Evolutionary conservation across 2,113 vertebrate genomes (phyloP), one percentile per base, ranked within the genome.

Genomic region (Phyllopteryx taeniolatus): DNA sequence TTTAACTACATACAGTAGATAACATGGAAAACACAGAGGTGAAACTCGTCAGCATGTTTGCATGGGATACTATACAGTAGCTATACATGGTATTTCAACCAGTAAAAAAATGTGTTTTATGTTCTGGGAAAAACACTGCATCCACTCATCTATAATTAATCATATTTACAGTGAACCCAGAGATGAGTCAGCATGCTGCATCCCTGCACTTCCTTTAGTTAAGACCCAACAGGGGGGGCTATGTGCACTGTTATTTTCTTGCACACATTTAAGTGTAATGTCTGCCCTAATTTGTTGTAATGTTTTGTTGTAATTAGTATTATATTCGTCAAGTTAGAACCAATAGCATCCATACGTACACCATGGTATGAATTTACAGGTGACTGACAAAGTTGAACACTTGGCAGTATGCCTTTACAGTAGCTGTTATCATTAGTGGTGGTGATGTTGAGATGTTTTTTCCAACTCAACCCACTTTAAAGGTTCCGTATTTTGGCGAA

Each of bases 121-220:
- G 62, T 67, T 64, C 70, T 35, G 54, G 65, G 64, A 49, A 78
- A 75, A 53, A 75, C 68, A 46, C 66, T 56, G 63, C 43, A 39
- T 68, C 67, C 69, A 74, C 53, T 85, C 68, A 78, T 86, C 79
- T 75, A 85, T 85, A 78, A 83, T 87, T 85, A 79, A 85, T 83
- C 67, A 73, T 49, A 71, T 73, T 76, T 66, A 76, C 70, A 67
- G 60, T 76, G 71, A 75, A 64, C n/a, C 59, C 49, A 43, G 56
- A 67, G 53, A n/a, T 75, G 79, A 80, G 39, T 78, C 67, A 80
- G 57, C 70, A 74, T 64, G 66, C 43, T 33, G 42, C 56, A 80
- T 59, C 15, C 70, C 10, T 13, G 46, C 64, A 43, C 19, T 31
- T 71, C 51, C 27, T 70, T 71, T 64, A 59, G 27, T 74, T 46